phyloP scores from a whole-genome alignment of 1,140 invertebrate species.

The Hormaphis cornu region DNA sequence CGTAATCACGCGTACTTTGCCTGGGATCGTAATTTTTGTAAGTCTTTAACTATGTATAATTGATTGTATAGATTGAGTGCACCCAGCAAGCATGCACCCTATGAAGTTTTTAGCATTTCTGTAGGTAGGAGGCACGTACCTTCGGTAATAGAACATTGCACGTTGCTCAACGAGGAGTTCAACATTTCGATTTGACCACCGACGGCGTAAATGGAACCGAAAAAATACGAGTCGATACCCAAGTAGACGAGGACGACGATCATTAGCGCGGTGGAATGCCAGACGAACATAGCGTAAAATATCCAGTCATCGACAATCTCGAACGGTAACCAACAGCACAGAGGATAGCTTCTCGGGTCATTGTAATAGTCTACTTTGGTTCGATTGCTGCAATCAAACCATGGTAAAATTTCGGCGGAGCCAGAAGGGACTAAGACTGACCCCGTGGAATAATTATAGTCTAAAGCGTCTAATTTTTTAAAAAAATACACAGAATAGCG shows the following conservation, averaged over 20 bases:
- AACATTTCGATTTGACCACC: constrained; percentile 20
- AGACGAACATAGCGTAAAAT: background rate
- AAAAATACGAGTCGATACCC: background rate
- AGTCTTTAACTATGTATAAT: too few relatives aligned
- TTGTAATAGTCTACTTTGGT: background rate
- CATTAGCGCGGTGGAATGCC: background rate
- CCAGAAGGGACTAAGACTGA: too few relatives aligned
- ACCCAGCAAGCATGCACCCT: too few relatives aligned
- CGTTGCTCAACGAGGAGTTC: background rate
- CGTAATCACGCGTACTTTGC: too few relatives aligned
- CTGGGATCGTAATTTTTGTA: too few relatives aligned
- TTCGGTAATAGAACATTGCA: background rate
- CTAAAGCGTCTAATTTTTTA: too few relatives aligned
- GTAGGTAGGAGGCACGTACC: background rate
- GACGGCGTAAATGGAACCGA: background rate
- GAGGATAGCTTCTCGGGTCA: background rate
- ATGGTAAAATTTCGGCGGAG: too few relatives aligned
- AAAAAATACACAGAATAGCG: too few relatives aligned
- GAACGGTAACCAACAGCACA: constrained; percentile 2
- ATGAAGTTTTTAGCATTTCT: background rate
- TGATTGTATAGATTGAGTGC: too few relatives aligned
- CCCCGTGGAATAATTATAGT: too few relatives aligned
- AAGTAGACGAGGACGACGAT: background rate
- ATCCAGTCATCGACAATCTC: background rate
- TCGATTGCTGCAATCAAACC: background rate